Evolutionary conservation across 1,140 invertebrate species (phyloP).

Genomic region (Drosophila kepulauana): DNA sequence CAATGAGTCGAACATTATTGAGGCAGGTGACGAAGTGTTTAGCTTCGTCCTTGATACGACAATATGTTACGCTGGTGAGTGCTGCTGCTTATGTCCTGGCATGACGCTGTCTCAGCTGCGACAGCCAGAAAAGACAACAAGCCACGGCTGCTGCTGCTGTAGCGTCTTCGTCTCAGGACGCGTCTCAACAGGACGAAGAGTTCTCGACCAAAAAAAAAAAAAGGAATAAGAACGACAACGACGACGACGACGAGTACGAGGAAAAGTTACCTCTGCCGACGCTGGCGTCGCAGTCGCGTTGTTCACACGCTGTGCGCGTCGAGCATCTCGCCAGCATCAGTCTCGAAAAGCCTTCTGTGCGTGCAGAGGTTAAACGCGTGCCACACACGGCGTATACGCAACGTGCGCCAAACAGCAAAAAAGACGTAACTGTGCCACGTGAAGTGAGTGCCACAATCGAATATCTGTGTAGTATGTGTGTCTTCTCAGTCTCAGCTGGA

Average conservation of each 20-base stretch:
- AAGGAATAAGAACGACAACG: not conserved
- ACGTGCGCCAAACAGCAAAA: constrained; percentile 50
- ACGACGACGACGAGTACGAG: constrained; percentile 22
- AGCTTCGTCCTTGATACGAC: constrained; percentile 81
- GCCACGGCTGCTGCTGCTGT: constrained; percentile 22
- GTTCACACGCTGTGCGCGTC: constrained; percentile 44
- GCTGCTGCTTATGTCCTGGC: constrained; percentile 29
- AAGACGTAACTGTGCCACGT: constrained; percentile 62
- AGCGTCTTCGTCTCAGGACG: constrained; percentile 56
- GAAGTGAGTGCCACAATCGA: constrained; percentile 47
- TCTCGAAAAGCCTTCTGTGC: constrained; percentile 80
- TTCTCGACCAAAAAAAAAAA: not conserved
- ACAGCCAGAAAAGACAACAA: constrained; percentile 27
- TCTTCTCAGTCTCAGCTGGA: constrained; percentile 15
- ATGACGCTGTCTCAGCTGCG: constrained; percentile 5
- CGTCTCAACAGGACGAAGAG: constrained; percentile 35
- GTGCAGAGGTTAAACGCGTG: constrained; percentile 78
- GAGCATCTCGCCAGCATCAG: constrained; percentile 62
- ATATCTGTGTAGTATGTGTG: constrained; percentile 7
- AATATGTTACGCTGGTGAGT: constrained; percentile 70
- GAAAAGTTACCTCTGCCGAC: constrained; percentile 43
- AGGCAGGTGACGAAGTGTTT: constrained; percentile 68
- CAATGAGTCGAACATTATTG: constrained; percentile 38
- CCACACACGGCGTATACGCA: constrained; percentile 73
- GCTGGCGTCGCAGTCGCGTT: constrained; percentile 34